Evolutionary conservation across 2,797 vertebrate species (phyloP).

Genomic region (Intellagama lesueurii): DNA sequence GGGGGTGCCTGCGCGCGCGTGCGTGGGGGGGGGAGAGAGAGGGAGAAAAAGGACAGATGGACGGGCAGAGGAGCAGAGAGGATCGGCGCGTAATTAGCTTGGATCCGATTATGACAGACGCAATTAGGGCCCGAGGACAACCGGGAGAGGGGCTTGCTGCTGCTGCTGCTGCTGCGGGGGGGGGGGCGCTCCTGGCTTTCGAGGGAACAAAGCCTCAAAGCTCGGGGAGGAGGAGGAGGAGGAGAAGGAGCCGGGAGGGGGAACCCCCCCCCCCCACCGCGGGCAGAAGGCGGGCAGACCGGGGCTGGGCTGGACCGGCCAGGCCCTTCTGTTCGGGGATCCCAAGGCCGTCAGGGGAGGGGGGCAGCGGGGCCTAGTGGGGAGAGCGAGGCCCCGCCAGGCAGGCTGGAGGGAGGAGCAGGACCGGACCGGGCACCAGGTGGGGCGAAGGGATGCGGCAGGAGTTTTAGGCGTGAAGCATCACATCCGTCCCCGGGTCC

Average conservation of each 20-base stretch:
- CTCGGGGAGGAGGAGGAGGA: not conserved
- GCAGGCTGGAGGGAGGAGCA: not conserved
- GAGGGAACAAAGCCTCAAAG: conserved; percentile 51
- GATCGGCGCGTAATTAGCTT: conserved; percentile 78
- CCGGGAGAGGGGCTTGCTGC: conserved; percentile 65
- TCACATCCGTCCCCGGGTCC: too few relatives aligned
- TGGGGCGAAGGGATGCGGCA: too few relatives aligned
- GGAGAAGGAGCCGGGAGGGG: not conserved
- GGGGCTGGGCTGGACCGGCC: conserved; percentile 55
- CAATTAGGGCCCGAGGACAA: conserved; percentile 72
- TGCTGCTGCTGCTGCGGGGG: too few relatives aligned
- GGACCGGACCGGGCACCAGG: too few relatives aligned
- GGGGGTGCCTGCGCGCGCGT: too few relatives aligned
- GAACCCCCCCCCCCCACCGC: not conserved
- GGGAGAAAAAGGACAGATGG: conserved; percentile 76
- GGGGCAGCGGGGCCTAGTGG: conserved; percentile 11
- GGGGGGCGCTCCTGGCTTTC: conserved; percentile 58
- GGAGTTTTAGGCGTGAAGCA: too few relatives aligned
- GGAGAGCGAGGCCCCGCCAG: conserved; percentile 9
- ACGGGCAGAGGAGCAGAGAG: conserved; percentile 72
- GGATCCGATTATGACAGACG: conserved; percentile 75
- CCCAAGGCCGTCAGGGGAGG: conserved; percentile 15
- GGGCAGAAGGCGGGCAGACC: conserved; percentile 63
- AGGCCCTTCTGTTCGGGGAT: not conserved
- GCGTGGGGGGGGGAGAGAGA: not conserved